phyloP scores from a whole-genome alignment of 2,888 invertebrate genomes.

The Stenoptilia bipunctidactyla region DNA sequence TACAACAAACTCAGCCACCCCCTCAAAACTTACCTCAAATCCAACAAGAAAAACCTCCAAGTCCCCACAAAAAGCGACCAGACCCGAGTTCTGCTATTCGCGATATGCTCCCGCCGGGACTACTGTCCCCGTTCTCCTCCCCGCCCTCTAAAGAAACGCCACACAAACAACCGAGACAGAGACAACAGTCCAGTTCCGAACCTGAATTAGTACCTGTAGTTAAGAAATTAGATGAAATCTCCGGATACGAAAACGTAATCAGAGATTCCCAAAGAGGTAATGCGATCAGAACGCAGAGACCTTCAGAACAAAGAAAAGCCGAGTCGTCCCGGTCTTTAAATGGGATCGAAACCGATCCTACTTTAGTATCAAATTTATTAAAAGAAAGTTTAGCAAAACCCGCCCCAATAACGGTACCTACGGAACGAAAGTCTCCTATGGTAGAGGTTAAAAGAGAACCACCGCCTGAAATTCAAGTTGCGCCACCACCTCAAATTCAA shows the following conservation, averaged over 20 bases:
- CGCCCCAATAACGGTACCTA: slow-evolving; percentile 50
- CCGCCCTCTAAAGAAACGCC: slow-evolving; percentile 19
- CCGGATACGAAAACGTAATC: slow-evolving; percentile 73
- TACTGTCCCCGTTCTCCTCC: slow-evolving; percentile 64
- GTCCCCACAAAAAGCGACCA: slow-evolving; percentile 40
- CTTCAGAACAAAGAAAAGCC: slow-evolving; percentile 44
- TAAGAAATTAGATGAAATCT: slow-evolving; percentile 73
- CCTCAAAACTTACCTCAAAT: slow-evolving; percentile 16
- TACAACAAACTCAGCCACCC: slow-evolving; percentile 29
- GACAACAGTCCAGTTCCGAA: slow-evolving; percentile 63
- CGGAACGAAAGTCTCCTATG: slow-evolving; percentile 42
- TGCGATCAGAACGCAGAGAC: slow-evolving; percentile 36
- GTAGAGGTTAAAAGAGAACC: slow-evolving; percentile 35
- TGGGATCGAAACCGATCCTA: slow-evolving; percentile 80
- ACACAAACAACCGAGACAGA: slow-evolving; percentile 29
- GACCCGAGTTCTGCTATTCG: slow-evolving; percentile 42
- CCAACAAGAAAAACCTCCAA: slow-evolving; percentile 28
- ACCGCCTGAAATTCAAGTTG: slow-evolving; percentile 14
- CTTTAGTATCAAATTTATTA: slow-evolving; percentile 76
- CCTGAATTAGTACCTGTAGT: slow-evolving; percentile 74
- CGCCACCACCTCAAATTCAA: slow-evolving; percentile 22
- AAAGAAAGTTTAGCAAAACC: slow-evolving; percentile 74
- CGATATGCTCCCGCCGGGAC: slow-evolving; percentile 55
- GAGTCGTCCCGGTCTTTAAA: slow-evolving; percentile 55
- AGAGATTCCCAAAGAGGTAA: slow-evolving; percentile 62